Conservation (phyloP, 2,888 invertebrate genomes). For the Byasa hedistus region DNA sequence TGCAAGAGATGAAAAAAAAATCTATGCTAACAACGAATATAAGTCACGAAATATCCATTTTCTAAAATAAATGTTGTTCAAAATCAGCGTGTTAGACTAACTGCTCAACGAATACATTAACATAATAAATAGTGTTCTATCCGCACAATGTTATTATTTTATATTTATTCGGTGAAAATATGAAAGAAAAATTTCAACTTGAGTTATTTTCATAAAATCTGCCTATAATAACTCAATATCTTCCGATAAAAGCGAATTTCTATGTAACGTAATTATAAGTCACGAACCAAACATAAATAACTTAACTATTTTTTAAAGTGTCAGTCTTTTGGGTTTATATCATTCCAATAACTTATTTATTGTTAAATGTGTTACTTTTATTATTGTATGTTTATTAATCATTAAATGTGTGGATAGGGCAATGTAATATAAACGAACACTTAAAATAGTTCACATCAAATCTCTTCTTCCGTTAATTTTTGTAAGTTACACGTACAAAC, state of each 20-base stretch:
- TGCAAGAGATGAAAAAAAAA: constrained; percentile 13
- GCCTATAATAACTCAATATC: no score
- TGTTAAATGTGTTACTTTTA: not conserved
- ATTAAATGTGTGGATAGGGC: constrained; percentile 11
- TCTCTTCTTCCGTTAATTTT: constrained; percentile 27
- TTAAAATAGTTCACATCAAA: constrained; percentile 3
- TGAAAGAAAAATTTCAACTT: no score
- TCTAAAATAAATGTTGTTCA: constrained; percentile 28
- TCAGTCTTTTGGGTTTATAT: no score
- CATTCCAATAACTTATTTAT: not conserved
- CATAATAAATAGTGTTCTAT: constrained; percentile 31
- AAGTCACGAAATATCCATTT: constrained; percentile 40
- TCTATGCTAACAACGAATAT: constrained; percentile 48
- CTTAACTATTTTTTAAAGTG: no score
- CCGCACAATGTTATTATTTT: constrained; percentile 2
- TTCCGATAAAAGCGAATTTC: no score
- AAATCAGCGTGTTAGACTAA: constrained; percentile 25
- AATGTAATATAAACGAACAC: not conserved
- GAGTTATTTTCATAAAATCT: no score
- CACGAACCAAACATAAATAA: no score
- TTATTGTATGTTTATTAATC: not conserved
- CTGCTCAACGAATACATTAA: constrained; percentile 30
- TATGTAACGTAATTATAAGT: no score
- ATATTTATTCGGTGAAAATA: not conserved
- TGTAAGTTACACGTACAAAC: constrained; percentile 38